Evolutionary conservation across 2,113 vertebrate species (phyloP).

Genomic region (Ifrita kowaldi): DNA sequence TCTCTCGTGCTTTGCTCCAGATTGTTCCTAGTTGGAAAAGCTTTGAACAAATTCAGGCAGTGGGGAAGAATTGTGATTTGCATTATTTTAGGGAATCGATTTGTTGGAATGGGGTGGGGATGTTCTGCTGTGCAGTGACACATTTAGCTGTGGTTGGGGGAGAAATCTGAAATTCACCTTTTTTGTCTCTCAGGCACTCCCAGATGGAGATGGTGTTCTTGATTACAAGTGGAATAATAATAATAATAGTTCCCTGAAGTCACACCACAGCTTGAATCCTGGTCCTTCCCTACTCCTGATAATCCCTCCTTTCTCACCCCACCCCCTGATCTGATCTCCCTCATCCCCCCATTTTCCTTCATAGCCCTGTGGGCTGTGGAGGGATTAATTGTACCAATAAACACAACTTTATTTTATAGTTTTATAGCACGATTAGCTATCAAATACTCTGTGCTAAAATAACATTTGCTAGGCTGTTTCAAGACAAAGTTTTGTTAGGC

Average conservation of each 20-base stretch:
- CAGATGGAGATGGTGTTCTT: not conserved
- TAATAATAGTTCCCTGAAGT: not conserved
- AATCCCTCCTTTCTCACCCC: not conserved
- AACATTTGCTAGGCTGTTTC: conserved; percentile 52
- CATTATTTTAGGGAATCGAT: not conserved
- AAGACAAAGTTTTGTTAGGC: conserved; percentile 61
- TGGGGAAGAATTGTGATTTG: not conserved
- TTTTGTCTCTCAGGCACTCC: not conserved
- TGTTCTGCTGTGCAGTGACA: not conserved
- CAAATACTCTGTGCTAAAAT: conserved; percentile 55
- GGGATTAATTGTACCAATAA: conserved; percentile 68
- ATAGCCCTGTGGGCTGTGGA: conserved; percentile 28
- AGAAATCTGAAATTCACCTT: not conserved
- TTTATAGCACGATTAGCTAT: conserved; percentile 62
- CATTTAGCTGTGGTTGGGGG: not conserved
- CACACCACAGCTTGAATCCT: not conserved
- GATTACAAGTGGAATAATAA: not conserved
- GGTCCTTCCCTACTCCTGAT: not conserved
- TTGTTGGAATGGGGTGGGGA: not conserved
- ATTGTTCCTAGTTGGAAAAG: not conserved
- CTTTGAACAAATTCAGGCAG: not conserved
- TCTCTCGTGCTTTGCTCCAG: not conserved
- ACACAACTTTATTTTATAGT: conserved; percentile 60
- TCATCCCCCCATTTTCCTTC: not conserved
- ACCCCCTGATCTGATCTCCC: not conserved